phyloP scores from a whole-genome alignment of 2,113 vertebrate species.

The Peromyscus leucopus region DNA sequence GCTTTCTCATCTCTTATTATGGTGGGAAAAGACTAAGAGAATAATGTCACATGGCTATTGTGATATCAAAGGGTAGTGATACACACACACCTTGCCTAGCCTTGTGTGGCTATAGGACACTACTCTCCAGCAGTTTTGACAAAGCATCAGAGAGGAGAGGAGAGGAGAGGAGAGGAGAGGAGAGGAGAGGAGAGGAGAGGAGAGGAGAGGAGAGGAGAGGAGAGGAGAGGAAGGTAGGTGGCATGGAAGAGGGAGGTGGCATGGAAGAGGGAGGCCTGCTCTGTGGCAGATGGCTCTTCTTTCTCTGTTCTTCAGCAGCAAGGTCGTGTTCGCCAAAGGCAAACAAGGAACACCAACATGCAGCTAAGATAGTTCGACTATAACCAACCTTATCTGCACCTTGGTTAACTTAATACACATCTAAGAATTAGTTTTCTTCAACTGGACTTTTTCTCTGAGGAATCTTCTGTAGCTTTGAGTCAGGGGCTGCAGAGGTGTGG shows the following conservation, averaged over 20 bases:
- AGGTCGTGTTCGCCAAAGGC: not conserved
- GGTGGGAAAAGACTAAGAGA: not conserved
- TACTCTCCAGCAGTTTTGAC: not conserved
- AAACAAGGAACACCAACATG: not conserved
- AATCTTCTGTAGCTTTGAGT: not conserved
- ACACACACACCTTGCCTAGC: not conserved
- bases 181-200: too few species aligned
- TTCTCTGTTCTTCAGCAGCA: not conserved
- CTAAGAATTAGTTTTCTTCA: constrained; percentile 45
- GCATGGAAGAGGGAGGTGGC: too few species aligned
- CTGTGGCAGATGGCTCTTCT: not conserved
- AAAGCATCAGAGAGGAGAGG: not conserved
- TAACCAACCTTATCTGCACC: not conserved
- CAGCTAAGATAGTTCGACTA: not conserved
- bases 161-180: too few species aligned
- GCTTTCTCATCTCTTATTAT: not conserved
- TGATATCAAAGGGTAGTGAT: not conserved
- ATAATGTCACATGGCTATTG: too few species aligned
- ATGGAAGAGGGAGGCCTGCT: not conserved
- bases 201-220: too few species aligned
- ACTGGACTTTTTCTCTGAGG: not conserved
- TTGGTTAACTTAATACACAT: not conserved
- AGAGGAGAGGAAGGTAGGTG: too few species aligned
- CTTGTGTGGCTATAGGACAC: not conserved
- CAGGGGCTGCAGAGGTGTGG: not conserved